Evolutionary conservation across 1,140 invertebrate genomes (phyloP), one percentile per base, ranked within the genome.

Genomic region (Plectrocnemia conspersa): DNA sequence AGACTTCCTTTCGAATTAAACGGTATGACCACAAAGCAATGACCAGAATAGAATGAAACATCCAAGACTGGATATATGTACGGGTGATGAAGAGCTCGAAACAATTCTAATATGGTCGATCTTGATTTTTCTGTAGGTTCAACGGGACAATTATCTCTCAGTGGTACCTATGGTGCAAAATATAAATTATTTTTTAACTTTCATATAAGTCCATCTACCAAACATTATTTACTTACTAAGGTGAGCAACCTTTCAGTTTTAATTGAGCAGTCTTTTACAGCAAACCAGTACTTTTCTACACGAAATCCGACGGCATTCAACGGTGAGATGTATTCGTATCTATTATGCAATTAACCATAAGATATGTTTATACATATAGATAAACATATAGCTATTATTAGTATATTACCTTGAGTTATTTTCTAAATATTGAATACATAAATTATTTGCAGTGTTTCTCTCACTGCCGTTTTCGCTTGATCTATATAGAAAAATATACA

Each of bases 21-120:
- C 0, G 91, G 91, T 58, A 88, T 81, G 1, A 94, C 81, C 9
- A 87, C 73, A 16, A 89, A 77, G 5, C 85, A 80, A 49, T 83
- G 78, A 2, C 69, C 72, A 21, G 64, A 69, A 47, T 74, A 73
- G 53, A 79, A 69, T 57, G 90, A 89, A 50, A 94, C 72, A 65
- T 93, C 89, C 38, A 93, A 73, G 1, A 93, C 82, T 0, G 91
- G 91, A 71, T 90, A 91, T 48, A 95, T 88, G 67, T 94, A 93
- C 0, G 92, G 91, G 73, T 94, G 91, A 68, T 93, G 90, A 4
- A 94, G 77, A 3, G 86, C 83, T 41, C 88, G 77, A 62, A 94
- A 90, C 33, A 94, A 73, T 64, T 92, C 86, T 68, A 89, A 79
- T 3, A 93, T 75, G 2, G 84, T 82, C 19, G 64, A 68, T 2